Conservation (phyloP, 1,140 invertebrate species). For the Leucophenga varia region DNA sequence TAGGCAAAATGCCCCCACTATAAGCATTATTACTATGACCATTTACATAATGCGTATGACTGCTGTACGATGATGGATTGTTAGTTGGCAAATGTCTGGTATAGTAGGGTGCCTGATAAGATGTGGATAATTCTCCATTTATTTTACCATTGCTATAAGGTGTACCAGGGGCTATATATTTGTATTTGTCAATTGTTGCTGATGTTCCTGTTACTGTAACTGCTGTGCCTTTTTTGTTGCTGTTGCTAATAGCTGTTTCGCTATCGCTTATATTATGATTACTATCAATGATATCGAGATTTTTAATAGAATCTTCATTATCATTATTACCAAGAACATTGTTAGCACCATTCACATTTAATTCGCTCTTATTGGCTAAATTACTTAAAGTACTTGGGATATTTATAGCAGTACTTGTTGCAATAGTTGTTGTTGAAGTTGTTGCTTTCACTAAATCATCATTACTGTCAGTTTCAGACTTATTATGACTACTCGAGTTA, state of each 20-base stretch:
- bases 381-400: not conserved
- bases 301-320: no score
- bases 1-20: constrained; percentile 51
- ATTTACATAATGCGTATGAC: not conserved
- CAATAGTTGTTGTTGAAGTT: constrained; percentile 14
- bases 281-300: not conserved
- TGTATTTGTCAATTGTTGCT: constrained; percentile 12
- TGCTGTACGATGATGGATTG: not conserved
- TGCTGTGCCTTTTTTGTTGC: constrained; percentile 16
- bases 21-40: not conserved
- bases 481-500: no score
- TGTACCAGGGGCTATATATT: no score
- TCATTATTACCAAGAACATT: no score
- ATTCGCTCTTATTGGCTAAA: no score
- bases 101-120: not conserved
- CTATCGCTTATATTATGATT: constrained; percentile 3
- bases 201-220: constrained; percentile 12
- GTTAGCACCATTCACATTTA: no score
- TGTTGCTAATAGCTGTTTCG: not conserved
- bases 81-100: not conserved
- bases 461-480: no score
- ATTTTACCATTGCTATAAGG: no score
- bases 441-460: no score
- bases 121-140: no score
- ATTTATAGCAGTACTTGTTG: constrained; percentile 3